These are phyloP conservation scores for Autographa pulchrina DNA, from an alignment of 2,888 invertebrate species.

Conservation along the genomic window DNA sequence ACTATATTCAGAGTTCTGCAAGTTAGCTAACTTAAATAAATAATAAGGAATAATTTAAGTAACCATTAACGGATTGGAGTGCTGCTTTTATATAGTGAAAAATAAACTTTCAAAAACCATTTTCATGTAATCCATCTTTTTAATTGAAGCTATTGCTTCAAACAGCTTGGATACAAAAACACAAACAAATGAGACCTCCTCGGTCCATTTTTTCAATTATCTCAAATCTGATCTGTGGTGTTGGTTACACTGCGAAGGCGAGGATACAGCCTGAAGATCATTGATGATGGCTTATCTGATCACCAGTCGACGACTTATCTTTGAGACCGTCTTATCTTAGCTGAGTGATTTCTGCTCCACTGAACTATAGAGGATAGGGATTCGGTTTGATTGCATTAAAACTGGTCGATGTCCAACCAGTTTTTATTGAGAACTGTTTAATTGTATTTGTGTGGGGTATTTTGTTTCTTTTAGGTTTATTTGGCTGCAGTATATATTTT, in stretches of 20 bases:
- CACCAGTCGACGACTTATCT: conserved; percentile 72
- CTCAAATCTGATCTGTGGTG: conserved; percentile 76
- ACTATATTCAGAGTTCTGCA: too few relatives aligned
- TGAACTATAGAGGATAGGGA: conserved; percentile 66
- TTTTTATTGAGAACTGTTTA: conserved; percentile 50
- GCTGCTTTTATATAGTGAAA: neutral
- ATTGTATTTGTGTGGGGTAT: conserved; percentile 47
- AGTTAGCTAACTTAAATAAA: too few relatives aligned
- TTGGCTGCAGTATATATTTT: neutral
- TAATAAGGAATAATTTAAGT: too few relatives aligned
- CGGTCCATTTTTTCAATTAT: conserved; percentile 71
- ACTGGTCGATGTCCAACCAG: conserved; percentile 49
- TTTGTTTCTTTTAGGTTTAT: conserved; percentile 29
- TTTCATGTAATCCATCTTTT: neutral
- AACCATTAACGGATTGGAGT: too few relatives aligned
- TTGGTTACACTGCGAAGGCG: conserved; percentile 75
- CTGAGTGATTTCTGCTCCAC: conserved; percentile 71
- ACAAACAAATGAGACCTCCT: conserved; percentile 66
- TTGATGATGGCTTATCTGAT: conserved; percentile 72
- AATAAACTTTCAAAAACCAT: neutral
- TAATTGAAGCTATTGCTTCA: conserved; percentile 15
- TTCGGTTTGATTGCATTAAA: conserved; percentile 73
- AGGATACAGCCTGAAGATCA: conserved; percentile 56
- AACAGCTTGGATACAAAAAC: conserved; percentile 47
- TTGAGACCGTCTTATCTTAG: conserved; percentile 69